These are phyloP conservation scores for Poeciliopsis gracilis DNA, from an alignment of 2,797 vertebrate genomes.

Conservation along the genomic window DNA sequence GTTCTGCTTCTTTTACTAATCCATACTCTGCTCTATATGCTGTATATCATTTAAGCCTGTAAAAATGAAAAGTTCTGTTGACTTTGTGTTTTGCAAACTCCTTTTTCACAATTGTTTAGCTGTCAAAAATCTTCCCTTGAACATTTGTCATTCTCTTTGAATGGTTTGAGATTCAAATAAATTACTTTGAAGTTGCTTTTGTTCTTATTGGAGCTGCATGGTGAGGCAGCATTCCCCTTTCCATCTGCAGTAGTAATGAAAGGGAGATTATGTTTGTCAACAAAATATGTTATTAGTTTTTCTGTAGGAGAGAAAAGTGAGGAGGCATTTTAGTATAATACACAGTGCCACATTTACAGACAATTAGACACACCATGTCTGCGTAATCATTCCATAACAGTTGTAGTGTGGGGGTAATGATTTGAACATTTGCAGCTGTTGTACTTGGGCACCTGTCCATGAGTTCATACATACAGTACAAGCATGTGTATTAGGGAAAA, in stretches of 20 bases:
- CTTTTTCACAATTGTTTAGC: neutral
- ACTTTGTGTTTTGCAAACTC: neutral
- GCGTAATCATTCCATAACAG: neutral
- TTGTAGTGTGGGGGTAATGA: neutral
- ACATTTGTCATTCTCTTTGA: neutral
- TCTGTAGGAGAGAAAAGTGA: neutral
- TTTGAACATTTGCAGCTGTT: neutral
- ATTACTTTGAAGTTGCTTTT: neutral
- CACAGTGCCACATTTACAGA: neutral
- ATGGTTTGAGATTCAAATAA: neutral
- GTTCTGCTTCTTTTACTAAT: neutral
- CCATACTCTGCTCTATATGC: neutral
- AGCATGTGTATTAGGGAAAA: neutral
- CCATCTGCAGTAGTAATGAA: too few species aligned
- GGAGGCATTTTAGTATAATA: neutral
- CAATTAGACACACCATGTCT: neutral
- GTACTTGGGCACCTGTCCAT: neutral
- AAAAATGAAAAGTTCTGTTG: neutral
- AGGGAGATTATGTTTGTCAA: neutral
- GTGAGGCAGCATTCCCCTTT: neutral
- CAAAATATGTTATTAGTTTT: neutral
- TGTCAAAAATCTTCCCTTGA: neutral
- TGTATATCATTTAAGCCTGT: neutral
- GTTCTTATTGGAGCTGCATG: neutral
- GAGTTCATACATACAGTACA: neutral